phyloP scores from a whole-genome alignment of 2,888 invertebrate species.

The Trypoxylon attenuatum region DNA sequence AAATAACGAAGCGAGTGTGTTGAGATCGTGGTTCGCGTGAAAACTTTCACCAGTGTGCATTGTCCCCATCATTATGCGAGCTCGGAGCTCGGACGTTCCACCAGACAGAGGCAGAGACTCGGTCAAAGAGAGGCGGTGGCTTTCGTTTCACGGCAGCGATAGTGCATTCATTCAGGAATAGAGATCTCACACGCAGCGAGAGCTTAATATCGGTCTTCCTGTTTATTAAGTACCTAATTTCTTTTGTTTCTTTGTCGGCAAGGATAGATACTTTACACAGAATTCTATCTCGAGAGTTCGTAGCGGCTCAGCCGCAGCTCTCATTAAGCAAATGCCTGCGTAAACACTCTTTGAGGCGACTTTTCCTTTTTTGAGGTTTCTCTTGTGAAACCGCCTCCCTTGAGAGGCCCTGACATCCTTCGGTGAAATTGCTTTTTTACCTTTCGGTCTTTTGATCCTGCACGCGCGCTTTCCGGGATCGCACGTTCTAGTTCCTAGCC shows the following conservation, averaged over 20 bases:
- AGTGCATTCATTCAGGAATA: constrained; percentile 21
- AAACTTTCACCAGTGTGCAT: constrained; percentile 60
- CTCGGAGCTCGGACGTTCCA: constrained; percentile 19
- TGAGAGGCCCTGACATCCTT: not conserved
- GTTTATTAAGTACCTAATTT: not conserved
- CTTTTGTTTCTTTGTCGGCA: not conserved
- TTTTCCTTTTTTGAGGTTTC: not conserved
- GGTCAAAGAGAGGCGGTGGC: constrained; percentile 9
- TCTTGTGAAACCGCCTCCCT: not conserved
- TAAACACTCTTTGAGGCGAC: not conserved
- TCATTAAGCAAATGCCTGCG: not conserved
- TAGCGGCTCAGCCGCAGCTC: not conserved
- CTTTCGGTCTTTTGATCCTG: not conserved
- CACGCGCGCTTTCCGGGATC: not conserved
- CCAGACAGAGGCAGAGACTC: not conserved
- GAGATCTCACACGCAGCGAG: not conserved
- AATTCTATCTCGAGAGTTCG: not conserved
- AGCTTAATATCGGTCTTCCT: not conserved
- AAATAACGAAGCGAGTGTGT: constrained; percentile 29
- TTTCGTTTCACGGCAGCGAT: constrained; percentile 39
- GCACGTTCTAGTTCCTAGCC: not conserved
- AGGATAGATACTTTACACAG: not conserved
- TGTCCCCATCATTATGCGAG: constrained; percentile 53
- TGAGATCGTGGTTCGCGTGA: constrained; percentile 34
- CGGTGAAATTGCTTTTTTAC: not conserved